Conservation (phyloP, 2,888 invertebrate genomes). For the Urechis unicinctus region DNA sequence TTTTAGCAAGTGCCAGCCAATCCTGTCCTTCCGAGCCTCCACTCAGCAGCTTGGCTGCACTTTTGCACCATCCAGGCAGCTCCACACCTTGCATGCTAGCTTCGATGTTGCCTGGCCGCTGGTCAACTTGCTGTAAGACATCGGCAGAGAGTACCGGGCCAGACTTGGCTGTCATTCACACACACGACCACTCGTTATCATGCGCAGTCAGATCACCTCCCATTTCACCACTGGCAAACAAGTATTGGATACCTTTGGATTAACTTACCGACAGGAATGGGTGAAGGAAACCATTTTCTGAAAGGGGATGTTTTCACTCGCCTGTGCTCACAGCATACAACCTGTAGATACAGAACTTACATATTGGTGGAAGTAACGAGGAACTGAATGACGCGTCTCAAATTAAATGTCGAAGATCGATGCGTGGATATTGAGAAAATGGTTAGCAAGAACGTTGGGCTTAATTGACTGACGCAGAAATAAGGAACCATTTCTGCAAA, state of each 20-base stretch:
- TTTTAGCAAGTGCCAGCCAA: slow-evolving; percentile 47
- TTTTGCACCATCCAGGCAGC: slow-evolving; percentile 48
- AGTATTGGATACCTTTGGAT: not conserved
- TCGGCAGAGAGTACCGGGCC: slow-evolving; percentile 33
- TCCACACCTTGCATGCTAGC: slow-evolving; percentile 29
- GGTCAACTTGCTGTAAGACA: slow-evolving; percentile 21
- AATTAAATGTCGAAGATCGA: too few relatives aligned
- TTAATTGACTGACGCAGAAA: too few relatives aligned
- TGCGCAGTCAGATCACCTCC: not conserved
- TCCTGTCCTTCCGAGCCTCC: slow-evolving; percentile 47
- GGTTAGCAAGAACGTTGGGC: too few relatives aligned
- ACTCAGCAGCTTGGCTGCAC: slow-evolving; percentile 50
- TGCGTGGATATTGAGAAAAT: too few relatives aligned
- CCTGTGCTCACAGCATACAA: slow-evolving; percentile 51
- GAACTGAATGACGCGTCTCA: not conserved
- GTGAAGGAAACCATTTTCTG: slow-evolving; percentile 47
- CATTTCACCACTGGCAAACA: not conserved
- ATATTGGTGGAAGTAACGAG: not conserved
- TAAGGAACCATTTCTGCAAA: too few relatives aligned
- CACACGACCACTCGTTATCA: not conserved
- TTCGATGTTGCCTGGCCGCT: slow-evolving; percentile 31
- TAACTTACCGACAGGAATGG: slow-evolving; percentile 29
- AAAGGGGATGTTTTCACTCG: slow-evolving; percentile 47
- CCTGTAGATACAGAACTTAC: slow-evolving; percentile 27
- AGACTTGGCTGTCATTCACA: slow-evolving; percentile 20